Conservation (phyloP, 2,888 invertebrate species). For the Crioceris asparagi region DNA sequence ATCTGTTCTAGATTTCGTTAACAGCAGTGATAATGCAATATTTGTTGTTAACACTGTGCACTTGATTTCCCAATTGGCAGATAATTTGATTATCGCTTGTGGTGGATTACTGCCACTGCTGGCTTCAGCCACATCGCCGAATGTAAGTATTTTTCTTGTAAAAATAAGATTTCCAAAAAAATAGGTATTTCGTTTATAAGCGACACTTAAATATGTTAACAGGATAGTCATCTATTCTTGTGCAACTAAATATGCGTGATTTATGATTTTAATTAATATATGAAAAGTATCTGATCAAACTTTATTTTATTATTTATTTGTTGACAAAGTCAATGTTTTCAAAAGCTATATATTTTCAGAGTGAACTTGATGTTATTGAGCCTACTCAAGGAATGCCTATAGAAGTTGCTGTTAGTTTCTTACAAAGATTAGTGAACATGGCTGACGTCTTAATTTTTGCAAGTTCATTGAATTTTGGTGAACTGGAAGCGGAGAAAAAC, state of each 20-base stretch:
- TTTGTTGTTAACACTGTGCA: constrained; percentile 99
- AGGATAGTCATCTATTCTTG: too few species aligned
- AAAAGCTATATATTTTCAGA: too few species aligned
- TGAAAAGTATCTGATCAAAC: too few species aligned
- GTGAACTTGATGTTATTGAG: constrained; percentile 95
- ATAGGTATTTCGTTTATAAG: too few species aligned
- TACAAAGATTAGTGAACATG: constrained; percentile 97
- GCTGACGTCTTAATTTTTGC: constrained; percentile 98
- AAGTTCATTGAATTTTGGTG: constrained; percentile 93
- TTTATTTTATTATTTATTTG: too few species aligned
- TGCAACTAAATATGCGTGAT: too few species aligned
- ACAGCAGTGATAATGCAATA: constrained; percentile 95
- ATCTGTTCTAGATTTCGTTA: constrained; percentile 95
- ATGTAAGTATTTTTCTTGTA: constrained; percentile 53
- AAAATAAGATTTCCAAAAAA: too few species aligned
- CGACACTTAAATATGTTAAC: too few species aligned
- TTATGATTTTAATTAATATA: too few species aligned
- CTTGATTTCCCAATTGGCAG: constrained; percentile 95
- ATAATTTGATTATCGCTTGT: constrained; percentile 97
- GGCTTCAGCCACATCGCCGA: constrained; percentile 97
- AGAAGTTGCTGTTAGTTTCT: constrained; percentile 93
- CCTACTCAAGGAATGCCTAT: constrained; percentile 98
- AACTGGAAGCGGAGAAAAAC: constrained; percentile 97
- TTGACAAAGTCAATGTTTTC: too few species aligned
- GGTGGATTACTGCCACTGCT: constrained; percentile 92